Base-by-base conservation (phyloP, 2,888 invertebrate genomes). In the Melieria crassipennis region DNA sequence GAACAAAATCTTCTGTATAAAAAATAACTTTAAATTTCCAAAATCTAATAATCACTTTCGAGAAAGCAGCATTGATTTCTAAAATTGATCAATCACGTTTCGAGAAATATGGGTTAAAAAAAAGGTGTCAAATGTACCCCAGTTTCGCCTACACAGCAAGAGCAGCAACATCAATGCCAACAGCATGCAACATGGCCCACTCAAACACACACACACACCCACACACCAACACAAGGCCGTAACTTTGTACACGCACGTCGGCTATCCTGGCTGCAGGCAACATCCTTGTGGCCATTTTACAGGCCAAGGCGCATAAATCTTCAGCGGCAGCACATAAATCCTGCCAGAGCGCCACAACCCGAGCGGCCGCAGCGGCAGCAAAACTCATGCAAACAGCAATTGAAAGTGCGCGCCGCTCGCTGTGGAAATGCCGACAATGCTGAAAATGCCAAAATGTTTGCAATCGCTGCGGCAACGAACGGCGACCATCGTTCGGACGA, bases 311-410 rank as follows among this genome's bases (percentile, higher is more conserved):
- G 72, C 71, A 77, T 77, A 77, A 77, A 77, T 77, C 76, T 77
- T 70, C 69, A 73, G 71, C 65, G 69, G 70, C 75, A 77, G 72
- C 73, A 75, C 75, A 77, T 77, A 77, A 77, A 77, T 77, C 74
- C 73, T 75, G 30, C 30, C 30, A 2, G 30, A 30, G 30, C 30
- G 3, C 30, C 30, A 30, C 30, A 30, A 30, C 3, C 30, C 1
- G 30, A 30, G 30, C 30, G 30, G 30, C 3, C 78, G 75, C 57
- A 78, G 62, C 71, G 67, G 56, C 58, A 68, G 56, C 45, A 66
- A 10, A 13, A 58, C n/a, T n/a, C 10, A 13, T 58, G 16, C 16
- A 13, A 11, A n/a, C n/a, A 13, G 4, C n/a, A 30, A 58, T 30
- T 30, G 9, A 58, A 16, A 30, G 13, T 45, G 45, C 13, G 1